phyloP scores from a whole-genome alignment of 92 coral and sea anemone genomes.

The Zoanthus sociatus region DNA sequence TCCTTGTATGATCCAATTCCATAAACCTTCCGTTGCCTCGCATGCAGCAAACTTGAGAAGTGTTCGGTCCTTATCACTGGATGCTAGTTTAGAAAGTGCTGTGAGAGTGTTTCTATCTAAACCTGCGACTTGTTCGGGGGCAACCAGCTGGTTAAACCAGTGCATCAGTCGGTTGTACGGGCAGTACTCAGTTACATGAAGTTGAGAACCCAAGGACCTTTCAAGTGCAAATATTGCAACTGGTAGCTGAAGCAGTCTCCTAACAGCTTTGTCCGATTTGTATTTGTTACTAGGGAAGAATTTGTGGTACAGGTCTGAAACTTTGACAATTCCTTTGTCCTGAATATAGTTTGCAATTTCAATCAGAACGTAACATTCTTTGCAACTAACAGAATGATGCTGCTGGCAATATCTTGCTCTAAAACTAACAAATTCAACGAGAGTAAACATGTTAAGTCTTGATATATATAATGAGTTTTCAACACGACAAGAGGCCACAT shows the following conservation, averaged over 20 bases:
- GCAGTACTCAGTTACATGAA: no score
- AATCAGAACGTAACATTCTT: slow-evolving; percentile 23
- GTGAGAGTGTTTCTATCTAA: no score
- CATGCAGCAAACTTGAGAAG: no score
- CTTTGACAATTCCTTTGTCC: slow-evolving; percentile 11
- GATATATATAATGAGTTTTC: slow-evolving; percentile 38
- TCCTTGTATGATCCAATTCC: no score
- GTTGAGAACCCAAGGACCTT: not conserved
- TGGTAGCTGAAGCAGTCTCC: slow-evolving; percentile 60
- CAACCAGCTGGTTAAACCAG: no score
- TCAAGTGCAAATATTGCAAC: slow-evolving; percentile 55
- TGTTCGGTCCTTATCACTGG: no score
- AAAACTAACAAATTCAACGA: slow-evolving; percentile 22
- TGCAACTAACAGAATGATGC: slow-evolving; percentile 45
- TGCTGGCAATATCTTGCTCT: slow-evolving; percentile 8
- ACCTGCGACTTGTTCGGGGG: no score
- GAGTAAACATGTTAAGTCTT: slow-evolving; percentile 33
- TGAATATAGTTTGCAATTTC: slow-evolving; percentile 29
- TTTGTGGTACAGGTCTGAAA: slow-evolving; percentile 11
- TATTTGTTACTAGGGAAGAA: slow-evolving; percentile 21
- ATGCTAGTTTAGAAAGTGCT: no score
- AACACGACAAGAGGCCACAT: slow-evolving; percentile 38
- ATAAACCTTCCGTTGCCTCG: no score
- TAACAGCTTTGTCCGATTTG: slow-evolving; percentile 60
- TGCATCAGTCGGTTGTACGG: no score